Evolutionary conservation across 2,888 invertebrate species (phyloP).

Genomic region (Agriopis aurantiaria): DNA sequence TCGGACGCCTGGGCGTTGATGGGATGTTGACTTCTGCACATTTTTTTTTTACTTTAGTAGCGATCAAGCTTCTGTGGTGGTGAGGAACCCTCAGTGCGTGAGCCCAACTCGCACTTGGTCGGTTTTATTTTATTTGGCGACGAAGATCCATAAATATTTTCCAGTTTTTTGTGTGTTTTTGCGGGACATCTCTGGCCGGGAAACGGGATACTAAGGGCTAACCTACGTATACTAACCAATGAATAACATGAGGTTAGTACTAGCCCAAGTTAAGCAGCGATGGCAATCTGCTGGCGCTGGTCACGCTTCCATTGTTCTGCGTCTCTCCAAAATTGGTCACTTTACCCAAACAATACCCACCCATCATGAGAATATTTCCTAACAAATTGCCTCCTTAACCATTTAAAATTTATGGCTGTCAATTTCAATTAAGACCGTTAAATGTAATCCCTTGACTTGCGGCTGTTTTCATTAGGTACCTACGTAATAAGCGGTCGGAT

Average conservation of each 20-base stretch:
- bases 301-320: slow-evolving; percentile 79
- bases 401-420: slow-evolving; percentile 42
- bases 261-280: slow-evolving; percentile 51
- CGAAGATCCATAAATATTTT: no score
- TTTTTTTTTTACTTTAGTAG: no score
- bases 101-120: no score
- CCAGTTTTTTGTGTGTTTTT: no score
- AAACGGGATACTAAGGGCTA: no score
- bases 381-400: slow-evolving; percentile 55
- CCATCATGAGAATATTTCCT: slow-evolving; percentile 46
- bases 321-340: slow-evolving; percentile 69
- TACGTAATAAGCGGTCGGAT: slow-evolving; percentile 11
- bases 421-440: slow-evolving; percentile 44
- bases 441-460: slow-evolving; percentile 34
- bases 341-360: slow-evolving; percentile 63
- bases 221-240: no score
- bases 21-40: no score
- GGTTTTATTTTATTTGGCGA: no score
- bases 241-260: slow-evolving; percentile 43
- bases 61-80: no score
- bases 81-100: no score
- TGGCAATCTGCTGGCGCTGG: slow-evolving; percentile 69
- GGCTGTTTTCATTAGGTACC: slow-evolving; percentile 29
- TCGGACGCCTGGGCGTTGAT: no score
- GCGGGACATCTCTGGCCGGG: no score